These are phyloP conservation scores for Hyposmocoma kahamanoa DNA, from an alignment of 1,140 invertebrate genomes.

Conservation along the genomic window DNA sequence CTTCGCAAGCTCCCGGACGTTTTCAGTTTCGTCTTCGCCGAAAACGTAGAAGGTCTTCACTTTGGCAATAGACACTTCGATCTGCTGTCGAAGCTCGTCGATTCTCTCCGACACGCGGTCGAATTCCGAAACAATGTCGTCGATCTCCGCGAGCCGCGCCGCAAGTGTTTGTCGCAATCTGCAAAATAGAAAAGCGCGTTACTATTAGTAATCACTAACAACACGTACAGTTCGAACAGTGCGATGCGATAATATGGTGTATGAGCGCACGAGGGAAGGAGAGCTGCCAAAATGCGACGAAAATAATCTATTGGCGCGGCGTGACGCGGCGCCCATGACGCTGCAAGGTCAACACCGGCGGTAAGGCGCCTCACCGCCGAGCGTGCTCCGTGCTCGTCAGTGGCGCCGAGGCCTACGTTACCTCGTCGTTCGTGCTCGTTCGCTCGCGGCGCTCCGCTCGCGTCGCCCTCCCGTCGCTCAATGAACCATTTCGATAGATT, in stretches of 20 bases:
- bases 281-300: slow-evolving; percentile 64
- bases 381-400: slow-evolving; percentile 4
- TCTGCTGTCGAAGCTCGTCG: slow-evolving; percentile 76
- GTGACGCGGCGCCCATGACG: slow-evolving; percentile 46
- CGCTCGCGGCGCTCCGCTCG: slow-evolving; percentile 63
- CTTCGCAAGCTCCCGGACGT: slow-evolving; percentile 71
- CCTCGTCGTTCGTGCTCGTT: slow-evolving; percentile 63
- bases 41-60: slow-evolving; percentile 83
- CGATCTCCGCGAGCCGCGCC: slow-evolving; percentile 68
- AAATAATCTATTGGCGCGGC: slow-evolving; percentile 57
- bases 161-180: slow-evolving; percentile 70
- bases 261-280: slow-evolving; percentile 27
- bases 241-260: slow-evolving; percentile 24
- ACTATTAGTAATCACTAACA: slow-evolving; percentile 7
- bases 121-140: slow-evolving; percentile 64
- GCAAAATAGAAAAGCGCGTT: slow-evolving; percentile 43
- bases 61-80: slow-evolving; percentile 77
- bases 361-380: slow-evolving; percentile 13
- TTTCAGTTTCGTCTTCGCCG: slow-evolving; percentile 77
- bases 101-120: slow-evolving; percentile 77
- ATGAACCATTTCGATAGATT: slow-evolving; percentile 55
- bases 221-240: slow-evolving; percentile 24
- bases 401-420: slow-evolving; percentile 12
- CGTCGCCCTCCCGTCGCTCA: slow-evolving; percentile 65
- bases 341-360: slow-evolving; percentile 52